Evolutionary conservation across 2,797 vertebrate species (phyloP), one percentile per base, ranked within the genome.

Genomic region (Cryptoblepharus egeriae): DNA sequence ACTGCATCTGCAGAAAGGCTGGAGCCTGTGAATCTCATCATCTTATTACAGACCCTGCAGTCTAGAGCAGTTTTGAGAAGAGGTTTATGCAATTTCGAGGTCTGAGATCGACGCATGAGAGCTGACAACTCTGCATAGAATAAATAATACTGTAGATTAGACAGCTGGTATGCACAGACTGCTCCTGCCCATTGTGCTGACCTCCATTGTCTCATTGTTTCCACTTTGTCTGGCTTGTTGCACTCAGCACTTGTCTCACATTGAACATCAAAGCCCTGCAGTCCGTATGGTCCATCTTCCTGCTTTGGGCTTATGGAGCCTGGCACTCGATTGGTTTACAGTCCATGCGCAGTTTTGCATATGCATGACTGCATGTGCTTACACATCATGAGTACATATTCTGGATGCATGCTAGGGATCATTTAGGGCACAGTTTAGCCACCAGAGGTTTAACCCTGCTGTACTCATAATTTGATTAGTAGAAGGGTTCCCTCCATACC

Each of bases 221-320:
- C 55, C 57, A 58, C 71, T 79, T 74, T 84, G 71, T 84, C 82
- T 79, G 70, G 70, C 58, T 84, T 79, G 70, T 79, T 68, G 63
- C 77, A 79, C 70, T 74, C 82, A 84, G 82, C 82, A 84, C 49
- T 84, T 79, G 77, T 79, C 77, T 79, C 70, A 79, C 67, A 84
- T 84, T 79, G 68, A 75, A 75, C 75, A 75, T 84, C 82, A 84
- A 84, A 78, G 77, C 74, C 77, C 75, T 28, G 22, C 18, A 45
- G 49, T 72, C 78, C 65, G 60, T 57, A 77, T 18, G 26, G 26
- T 55, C 58, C 28, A 18, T 68, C 42, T 79, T 75, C 39, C 30
- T 35, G 39, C 64, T 68, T 32, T 79, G 37, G 45, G 37, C 30
- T 60, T 61, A 13, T 9, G 68, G 42, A 12, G 18, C 30, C 39